These are phyloP conservation scores for Oreocharis arfaki DNA, from an alignment of 2,113 vertebrate species.

Conservation along the genomic window DNA sequence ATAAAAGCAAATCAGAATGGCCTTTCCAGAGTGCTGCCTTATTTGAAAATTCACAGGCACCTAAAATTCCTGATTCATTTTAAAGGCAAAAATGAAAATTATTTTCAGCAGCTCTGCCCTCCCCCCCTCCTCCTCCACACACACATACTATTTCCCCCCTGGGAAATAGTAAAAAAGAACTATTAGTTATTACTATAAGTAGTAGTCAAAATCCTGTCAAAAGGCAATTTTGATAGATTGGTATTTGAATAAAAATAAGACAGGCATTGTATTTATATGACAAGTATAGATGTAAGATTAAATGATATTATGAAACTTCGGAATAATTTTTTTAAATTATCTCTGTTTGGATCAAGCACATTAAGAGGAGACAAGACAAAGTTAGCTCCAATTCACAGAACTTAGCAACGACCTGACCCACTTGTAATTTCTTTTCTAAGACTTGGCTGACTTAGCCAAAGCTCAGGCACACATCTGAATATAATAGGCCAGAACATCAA, in stretches of 20 bases:
- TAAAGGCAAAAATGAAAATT: background rate
- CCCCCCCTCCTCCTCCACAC: background rate
- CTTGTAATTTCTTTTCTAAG: conserved; percentile 9
- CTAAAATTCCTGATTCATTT: background rate
- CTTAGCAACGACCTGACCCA: conserved; percentile 8
- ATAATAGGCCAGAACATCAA: background rate
- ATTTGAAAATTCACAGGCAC: background rate
- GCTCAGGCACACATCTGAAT: background rate
- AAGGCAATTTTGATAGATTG: conserved; percentile 44
- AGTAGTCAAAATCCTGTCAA: conserved; percentile 38
- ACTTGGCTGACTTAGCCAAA: conserved; percentile 8
- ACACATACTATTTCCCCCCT: background rate
- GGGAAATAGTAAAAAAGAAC: background rate
- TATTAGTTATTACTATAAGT: background rate
- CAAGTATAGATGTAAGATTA: conserved; percentile 2
- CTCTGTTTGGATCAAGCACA: conserved; percentile 34
- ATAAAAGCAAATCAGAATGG: background rate
- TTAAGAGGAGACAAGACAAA: conserved; percentile 23
- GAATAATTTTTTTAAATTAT: background rate
- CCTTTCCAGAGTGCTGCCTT: background rate
- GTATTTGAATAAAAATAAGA: conserved; percentile 37
- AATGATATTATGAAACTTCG: background rate
- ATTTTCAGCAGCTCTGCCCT: background rate
- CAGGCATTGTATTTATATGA: conserved; percentile 21
- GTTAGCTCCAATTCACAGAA: conserved; percentile 27